phyloP scores from a whole-genome alignment of 2,888 invertebrate genomes.

The Nomada ruficornis region DNA sequence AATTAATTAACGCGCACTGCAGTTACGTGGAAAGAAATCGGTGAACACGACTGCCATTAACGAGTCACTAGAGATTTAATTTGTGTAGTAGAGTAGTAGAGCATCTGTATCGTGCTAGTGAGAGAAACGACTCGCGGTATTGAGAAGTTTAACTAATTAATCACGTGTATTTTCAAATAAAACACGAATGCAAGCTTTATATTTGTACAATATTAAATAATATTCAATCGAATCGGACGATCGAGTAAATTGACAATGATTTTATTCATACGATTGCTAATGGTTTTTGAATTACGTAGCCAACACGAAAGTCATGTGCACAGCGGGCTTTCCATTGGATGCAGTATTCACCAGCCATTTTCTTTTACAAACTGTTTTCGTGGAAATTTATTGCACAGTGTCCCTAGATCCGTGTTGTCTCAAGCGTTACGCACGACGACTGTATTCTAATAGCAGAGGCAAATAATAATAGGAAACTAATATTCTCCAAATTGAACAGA shows the following conservation, averaged over 20 bases:
- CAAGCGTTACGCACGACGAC: too few relatives aligned
- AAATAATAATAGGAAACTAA: too few relatives aligned
- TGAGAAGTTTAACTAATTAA: too few relatives aligned
- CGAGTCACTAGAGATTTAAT: constrained; percentile 7
- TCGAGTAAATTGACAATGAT: not conserved
- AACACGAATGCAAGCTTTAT: too few relatives aligned
- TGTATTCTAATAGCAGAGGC: too few relatives aligned
- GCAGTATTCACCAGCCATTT: not conserved
- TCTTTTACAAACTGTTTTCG: not conserved
- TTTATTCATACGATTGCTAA: not conserved
- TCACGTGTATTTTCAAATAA: too few relatives aligned
- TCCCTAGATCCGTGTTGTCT: too few relatives aligned
- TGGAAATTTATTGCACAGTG: not conserved
- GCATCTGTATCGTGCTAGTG: not conserved
- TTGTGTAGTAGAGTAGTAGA: not conserved
- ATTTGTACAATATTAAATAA: too few relatives aligned
- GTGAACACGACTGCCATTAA: constrained; percentile 10
- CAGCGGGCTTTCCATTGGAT: constrained; percentile 3
- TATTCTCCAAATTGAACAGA: too few relatives aligned
- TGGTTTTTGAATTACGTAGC: not conserved
- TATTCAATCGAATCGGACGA: too few relatives aligned
- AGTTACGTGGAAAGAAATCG: not conserved
- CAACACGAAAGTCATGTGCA: not conserved
- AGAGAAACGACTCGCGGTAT: not conserved
- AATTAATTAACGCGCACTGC: not conserved